Percentiles rank a stretch among this genome's conserved stretches.
Conservation (phyloP, 2,797 vertebrate genomes). For the Syngnathus acus region DNA sequence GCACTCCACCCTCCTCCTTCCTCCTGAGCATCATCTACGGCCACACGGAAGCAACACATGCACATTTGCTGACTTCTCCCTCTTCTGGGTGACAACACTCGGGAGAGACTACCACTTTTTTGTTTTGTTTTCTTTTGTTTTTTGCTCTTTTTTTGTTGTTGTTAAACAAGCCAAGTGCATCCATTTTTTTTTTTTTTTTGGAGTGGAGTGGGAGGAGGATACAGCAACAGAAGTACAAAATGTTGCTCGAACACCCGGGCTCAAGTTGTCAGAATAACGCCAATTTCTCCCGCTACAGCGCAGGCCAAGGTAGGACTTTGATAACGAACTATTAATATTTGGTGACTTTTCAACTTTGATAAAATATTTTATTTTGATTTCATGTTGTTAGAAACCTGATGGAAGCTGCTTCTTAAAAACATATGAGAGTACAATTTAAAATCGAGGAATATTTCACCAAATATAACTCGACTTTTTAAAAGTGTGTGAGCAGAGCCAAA, state of each 20-base stretch:
- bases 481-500: not conserved
- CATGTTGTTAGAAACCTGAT: not conserved
- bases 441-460: not conserved
- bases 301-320: constrained; percentile 75
- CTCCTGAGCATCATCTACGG: not conserved
- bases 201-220: constrained; percentile 28
- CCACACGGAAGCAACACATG: not conserved
- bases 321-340: not conserved
- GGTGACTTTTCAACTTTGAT: not conserved
- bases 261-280: constrained; percentile 68
- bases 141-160: not conserved
- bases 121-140: not conserved
- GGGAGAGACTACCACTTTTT: not conserved
- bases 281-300: constrained; percentile 68
- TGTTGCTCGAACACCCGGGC: constrained; percentile 80
- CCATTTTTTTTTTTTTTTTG: constrained; percentile 3
- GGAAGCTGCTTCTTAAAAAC: not conserved
- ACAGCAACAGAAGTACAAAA: constrained; percentile 34
- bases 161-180: not conserved
- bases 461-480: not conserved
- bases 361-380: not conserved
- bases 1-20: not conserved
- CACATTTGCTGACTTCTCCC: not conserved
- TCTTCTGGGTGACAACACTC: constrained; percentile 2
- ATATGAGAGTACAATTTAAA: not conserved